phyloP scores from a whole-genome alignment of 2,888 invertebrate genomes.

The Mamestra brassicae region DNA sequence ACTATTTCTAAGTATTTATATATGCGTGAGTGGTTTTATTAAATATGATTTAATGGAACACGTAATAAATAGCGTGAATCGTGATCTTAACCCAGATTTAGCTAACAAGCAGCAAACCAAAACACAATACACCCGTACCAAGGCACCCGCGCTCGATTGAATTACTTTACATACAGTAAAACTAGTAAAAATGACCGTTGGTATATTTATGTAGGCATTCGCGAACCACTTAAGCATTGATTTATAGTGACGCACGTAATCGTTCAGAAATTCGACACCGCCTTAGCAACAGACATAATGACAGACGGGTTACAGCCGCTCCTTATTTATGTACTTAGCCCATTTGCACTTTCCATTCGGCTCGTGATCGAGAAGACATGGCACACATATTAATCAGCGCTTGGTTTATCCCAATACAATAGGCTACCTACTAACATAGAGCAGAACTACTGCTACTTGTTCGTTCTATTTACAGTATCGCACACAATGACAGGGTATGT shows the following conservation, averaged over 20 bases:
- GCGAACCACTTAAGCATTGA: constrained; percentile 40
- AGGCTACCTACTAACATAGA: constrained; percentile 61
- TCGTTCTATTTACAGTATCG: constrained; percentile 52
- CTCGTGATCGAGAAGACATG: constrained; percentile 67
- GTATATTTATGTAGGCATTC: constrained; percentile 25
- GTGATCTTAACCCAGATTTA: constrained; percentile 80
- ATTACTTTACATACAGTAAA: constrained; percentile 1
- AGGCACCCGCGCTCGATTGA: neutral
- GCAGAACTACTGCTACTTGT: constrained; percentile 37
- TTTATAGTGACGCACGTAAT: constrained; percentile 62
- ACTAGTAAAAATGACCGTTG: constrained; percentile 28
- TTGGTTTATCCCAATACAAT: constrained; percentile 71
- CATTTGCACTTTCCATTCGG: constrained; percentile 74
- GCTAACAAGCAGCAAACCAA: constrained; percentile 63
- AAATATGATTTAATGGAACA: constrained; percentile 64
- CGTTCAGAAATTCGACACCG: constrained; percentile 55
- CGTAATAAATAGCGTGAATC: constrained; percentile 71
- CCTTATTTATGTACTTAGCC: constrained; percentile 67
- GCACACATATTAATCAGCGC: constrained; percentile 70
- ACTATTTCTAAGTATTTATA: constrained; percentile 25
- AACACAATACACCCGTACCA: constrained; percentile 46
- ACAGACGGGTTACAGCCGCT: constrained; percentile 61
- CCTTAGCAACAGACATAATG: constrained; percentile 70
- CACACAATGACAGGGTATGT: constrained; percentile 57
- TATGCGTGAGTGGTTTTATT: constrained; percentile 16